Conservation (phyloP, 2,113 vertebrate species). For the Dolichotis patagonum region DNA sequence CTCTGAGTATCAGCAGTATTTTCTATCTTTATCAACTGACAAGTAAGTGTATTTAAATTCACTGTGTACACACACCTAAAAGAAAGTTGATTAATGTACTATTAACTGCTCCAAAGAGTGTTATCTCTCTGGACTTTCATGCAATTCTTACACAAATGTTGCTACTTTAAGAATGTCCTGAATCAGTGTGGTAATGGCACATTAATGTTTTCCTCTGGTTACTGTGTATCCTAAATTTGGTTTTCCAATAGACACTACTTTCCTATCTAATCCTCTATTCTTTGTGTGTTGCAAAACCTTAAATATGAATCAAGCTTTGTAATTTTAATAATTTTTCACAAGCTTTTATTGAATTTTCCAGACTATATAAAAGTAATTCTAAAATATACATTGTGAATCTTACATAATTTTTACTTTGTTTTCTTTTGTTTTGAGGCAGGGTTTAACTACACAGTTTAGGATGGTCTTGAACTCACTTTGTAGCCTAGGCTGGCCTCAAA, state of each 20-base stretch:
- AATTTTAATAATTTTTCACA: background rate
- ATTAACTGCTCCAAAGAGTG: background rate
- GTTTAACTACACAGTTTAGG: no score
- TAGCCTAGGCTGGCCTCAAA: no score
- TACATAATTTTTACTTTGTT: background rate
- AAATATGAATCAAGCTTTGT: background rate
- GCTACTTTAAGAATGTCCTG: background rate
- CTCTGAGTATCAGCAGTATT: background rate
- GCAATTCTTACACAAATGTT: background rate
- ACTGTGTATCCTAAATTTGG: background rate
- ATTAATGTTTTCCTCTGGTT: background rate
- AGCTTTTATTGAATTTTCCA: background rate
- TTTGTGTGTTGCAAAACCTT: background rate
- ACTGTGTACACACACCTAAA: background rate
- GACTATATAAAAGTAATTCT: background rate
- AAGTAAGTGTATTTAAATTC: conserved; percentile 11
- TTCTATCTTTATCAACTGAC: background rate
- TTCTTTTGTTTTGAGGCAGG: no score
- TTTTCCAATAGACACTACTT: background rate
- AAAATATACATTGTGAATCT: background rate
- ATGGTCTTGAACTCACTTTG: no score
- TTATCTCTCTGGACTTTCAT: background rate
- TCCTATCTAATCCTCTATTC: background rate
- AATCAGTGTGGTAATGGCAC: background rate
- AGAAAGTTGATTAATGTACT: background rate